phyloP scores from a whole-genome alignment of 2,888 invertebrate species.

The Amiota minor region DNA sequence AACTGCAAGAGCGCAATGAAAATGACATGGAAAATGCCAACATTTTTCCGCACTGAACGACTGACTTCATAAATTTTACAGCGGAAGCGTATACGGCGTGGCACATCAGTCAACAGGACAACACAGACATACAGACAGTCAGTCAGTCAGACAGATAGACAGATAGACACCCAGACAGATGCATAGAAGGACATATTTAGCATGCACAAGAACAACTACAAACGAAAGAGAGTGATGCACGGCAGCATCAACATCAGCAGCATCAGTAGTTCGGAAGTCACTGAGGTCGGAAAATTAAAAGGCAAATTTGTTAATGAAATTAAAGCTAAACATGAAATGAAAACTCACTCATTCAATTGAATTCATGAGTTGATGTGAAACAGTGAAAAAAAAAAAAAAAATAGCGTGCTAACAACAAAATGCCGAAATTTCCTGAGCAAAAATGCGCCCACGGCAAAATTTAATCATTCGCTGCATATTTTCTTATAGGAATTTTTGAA shows the following conservation, averaged over 20 bases:
- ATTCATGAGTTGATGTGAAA: background rate
- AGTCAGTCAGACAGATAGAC: too few species aligned
- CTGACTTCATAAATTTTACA: background rate
- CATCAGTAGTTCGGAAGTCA: background rate
- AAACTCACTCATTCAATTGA: background rate
- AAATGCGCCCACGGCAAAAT: background rate
- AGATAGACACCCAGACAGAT: too few species aligned
- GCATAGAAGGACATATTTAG: too few species aligned
- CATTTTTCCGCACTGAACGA: slow-evolving; percentile 1
- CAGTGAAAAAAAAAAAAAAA: background rate
- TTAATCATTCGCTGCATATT: slow-evolving; percentile 10
- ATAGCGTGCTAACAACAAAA: background rate
- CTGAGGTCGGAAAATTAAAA: slow-evolving; percentile 5
- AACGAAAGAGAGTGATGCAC: background rate
- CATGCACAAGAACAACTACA: background rate
- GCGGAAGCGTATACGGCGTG: background rate
- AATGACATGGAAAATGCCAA: background rate
- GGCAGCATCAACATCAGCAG: background rate
- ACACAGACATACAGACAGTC: too few species aligned
- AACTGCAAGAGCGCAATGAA: background rate
- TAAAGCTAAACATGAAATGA: slow-evolving; percentile 6
- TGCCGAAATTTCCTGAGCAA: background rate
- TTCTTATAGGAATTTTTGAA: background rate
- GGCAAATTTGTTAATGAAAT: slow-evolving; percentile 15
- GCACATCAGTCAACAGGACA: too few species aligned